Evolutionary conservation across 53 echinoderm and acorn worm species (phyloP), one percentile per base, ranked within the genome.

Genomic region (Mesocentrotus franciscanus): DNA sequence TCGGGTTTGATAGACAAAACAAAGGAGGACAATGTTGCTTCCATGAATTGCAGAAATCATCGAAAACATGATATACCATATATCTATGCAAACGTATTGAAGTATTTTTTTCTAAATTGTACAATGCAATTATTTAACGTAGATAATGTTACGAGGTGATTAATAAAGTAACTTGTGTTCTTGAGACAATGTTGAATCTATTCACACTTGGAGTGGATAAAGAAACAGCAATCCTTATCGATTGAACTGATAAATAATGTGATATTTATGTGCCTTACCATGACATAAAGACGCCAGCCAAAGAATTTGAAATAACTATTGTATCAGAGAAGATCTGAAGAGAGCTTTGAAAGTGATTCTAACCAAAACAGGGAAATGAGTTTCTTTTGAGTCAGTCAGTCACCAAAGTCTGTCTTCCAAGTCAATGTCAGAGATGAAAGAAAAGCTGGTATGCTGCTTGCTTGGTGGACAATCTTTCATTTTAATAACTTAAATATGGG

Each of bases 241-340:
- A 14, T 32, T 1, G 13, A 33, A 76, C 13, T 30, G 76, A 33
- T 32, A 14, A 64, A 29, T 76, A 76, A 61, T 32, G 76, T 76
- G 76, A 30, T 76, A 76, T 76, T 12, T 4, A 58, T 87, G 87
- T 87, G 87, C 87, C 87, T 87, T 87, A 87, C 29, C 24, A 85
- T 29, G 1, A 58, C 56, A 57, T 13, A 26, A n/a, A 87, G 27
- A 87, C 56, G 58, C 58, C 42, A 87, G 58, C 87, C 87, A 87
- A 87, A 87, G 87, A 87, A 87, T 17, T 42, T 36, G 81, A 81
- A 42, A 36, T 33, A 17, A 42, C 16, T 36, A 81, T 39, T 9
- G 1, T 36, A 42, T 20, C 36, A 42, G 5, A 81, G 42, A 81
- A 81, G 13, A 12, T 78, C 2, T 78, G 34, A 85, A 18, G 56